Evolutionary conservation across 2,113 vertebrate species (phyloP), one percentile per base, ranked within the genome.

Genomic region (Pavo muticus): DNA sequence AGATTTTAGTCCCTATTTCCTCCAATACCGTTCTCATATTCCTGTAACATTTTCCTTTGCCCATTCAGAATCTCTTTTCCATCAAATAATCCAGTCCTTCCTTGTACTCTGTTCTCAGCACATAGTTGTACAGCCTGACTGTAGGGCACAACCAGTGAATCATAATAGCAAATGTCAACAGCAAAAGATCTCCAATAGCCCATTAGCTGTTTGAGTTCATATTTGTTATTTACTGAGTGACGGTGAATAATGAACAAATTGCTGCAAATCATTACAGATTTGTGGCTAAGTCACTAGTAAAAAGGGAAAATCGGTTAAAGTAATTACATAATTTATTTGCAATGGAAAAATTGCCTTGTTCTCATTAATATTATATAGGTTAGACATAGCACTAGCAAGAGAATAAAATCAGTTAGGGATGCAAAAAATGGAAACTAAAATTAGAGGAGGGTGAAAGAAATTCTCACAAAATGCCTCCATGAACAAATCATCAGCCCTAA

Each of bases 101-200:
- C 4, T 1, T 42, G 12, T 71, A 23, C 32, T 88, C 27, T 25
- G 60, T 75, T 76, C 67, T 72, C 85, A 85, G 71, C 45, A 70
- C 23, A 1, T 72, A 59, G 44, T 47, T 54, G 39, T 86, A 42
- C 88, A 86, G 57, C 25, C 83, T 75, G 61, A 74, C 82, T 83
- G 76, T 56, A 95, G 87, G 75, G 84, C 82, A 91, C 0, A 3
- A 87, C 61, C 9, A 3, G 79, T 91, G 87, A 94, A 88, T 96
- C 91, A 90, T 86, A 95, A 84, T 65, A 94, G 75, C 75, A 95
- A 91, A 91, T 95, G 91, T 95, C 94, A 95, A 72, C 88, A 96
- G 88, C 72, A 90, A 94, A 93, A 90, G 64, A 91, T 91, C 93
- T 96, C 83, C 61, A 37, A 45, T 88, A 96, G 79, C 91, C 94